These are phyloP conservation scores for Clarias magur DNA, from an alignment of 2,113 vertebrate species.

Conservation along the genomic window DNA sequence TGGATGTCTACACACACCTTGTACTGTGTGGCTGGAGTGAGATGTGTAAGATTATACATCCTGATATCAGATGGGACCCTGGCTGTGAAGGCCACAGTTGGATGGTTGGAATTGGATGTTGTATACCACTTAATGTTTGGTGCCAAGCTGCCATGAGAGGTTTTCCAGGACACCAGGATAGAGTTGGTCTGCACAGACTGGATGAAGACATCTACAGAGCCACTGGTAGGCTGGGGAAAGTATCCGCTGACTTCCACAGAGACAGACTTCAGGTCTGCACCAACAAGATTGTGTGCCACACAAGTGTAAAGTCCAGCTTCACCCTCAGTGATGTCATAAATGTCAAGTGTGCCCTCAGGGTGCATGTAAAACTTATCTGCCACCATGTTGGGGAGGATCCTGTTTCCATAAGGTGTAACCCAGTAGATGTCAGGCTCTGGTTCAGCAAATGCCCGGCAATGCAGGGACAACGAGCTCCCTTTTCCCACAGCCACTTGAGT, in stretches of 20 bases:
- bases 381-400: constrained; percentile 83
- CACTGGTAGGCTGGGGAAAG: constrained; percentile 78
- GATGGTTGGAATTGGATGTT: constrained; percentile 69
- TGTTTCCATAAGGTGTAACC: constrained; percentile 89
- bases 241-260: constrained; percentile 89
- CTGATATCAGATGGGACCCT: constrained; percentile 87
- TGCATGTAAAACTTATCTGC: constrained; percentile 91
- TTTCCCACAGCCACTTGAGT: constrained; percentile 77
- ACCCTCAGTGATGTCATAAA: constrained; percentile 81
- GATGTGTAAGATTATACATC: constrained; percentile 90
- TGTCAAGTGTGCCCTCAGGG: constrained; percentile 91
- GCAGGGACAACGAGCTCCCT: constrained; percentile 86
- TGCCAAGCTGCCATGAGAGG: constrained; percentile 82
- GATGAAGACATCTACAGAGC: constrained; percentile 81
- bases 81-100: constrained; percentile 79
- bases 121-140: constrained; percentile 92
- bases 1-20: constrained; percentile 90
- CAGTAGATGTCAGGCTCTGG: constrained; percentile 97
- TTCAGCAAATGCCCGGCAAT: constrained; percentile 94
- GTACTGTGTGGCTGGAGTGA: constrained; percentile 88
- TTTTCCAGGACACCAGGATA: constrained; percentile 89
- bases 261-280: constrained; percentile 92
- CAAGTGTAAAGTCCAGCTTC: constrained; percentile 95
- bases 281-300: constrained; percentile 93
- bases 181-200: constrained; percentile 84